Evolutionary conservation across 2,888 invertebrate genomes (phyloP), one percentile per base, ranked within the genome.

Genomic region (Aplocera efformata): DNA sequence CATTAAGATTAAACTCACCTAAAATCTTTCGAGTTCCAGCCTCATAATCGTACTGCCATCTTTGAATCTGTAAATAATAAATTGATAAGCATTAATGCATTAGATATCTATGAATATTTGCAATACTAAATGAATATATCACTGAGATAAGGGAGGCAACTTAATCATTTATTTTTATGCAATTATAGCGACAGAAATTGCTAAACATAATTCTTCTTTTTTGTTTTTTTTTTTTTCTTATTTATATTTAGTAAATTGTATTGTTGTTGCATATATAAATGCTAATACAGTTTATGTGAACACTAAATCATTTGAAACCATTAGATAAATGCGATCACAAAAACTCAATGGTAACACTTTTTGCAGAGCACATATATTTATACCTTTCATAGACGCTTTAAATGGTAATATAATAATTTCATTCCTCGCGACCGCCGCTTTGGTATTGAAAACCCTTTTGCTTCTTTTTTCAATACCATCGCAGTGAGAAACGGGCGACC

Each of bases 31-130:
- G 62, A 58, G 48, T 60, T 60, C 56, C 60, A 60, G 59, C 63
- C 70, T 84, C 83, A 84, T 84, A 81, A 82, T 72, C 76, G 73
- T 59, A 53, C 58, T 63, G 69, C 67, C 83, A 84, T 84, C 58
- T 63, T 75, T 60, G 57, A 60, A 79, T 75, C 86, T 85, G 85
- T 28, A 60, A 73, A 71, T 60, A 82, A 71, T 63, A 62, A 65
- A 63, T 57, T 53, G 42, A 55, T 37, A 36, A 45, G 53, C 32
- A 53, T 54, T 53, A 41, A 32, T 36, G 29, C 42, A 48, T 40
- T 42, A 48, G 22, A 45, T 39, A 34, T 29, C 43, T 45, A 45
- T 21, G 22, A 6, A 28, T 32, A 45, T 45, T 40, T 33, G 40
- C 40, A 25, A 22, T 22, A 5, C 22, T 22, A 33, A 40, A 32